These are phyloP conservation scores for Rousettus madagascariensis DNA, from an alignment of 2,797 vertebrate genomes.

Conservation along the genomic window DNA sequence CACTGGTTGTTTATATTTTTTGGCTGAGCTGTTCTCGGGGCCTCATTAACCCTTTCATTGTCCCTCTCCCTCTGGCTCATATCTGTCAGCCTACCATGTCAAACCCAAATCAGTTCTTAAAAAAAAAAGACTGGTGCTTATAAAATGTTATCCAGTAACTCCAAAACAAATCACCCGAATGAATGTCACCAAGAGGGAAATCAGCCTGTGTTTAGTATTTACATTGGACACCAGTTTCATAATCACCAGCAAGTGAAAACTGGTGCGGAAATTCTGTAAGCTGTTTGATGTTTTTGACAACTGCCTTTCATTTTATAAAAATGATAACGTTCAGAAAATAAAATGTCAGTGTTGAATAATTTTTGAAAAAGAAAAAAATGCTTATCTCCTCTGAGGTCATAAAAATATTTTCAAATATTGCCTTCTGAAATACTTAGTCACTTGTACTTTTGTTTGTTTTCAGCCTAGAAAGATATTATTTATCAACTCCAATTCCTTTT, in stretches of 20 bases:
- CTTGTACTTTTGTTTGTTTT: not conserved
- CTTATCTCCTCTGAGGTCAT: not conserved
- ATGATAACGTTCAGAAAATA: conserved; percentile 83
- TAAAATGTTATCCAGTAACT: conserved; percentile 65
- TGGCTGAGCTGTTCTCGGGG: too few species aligned
- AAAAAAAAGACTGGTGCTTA: conserved; percentile 54
- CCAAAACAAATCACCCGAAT: conserved; percentile 52
- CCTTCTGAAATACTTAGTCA: not conserved
- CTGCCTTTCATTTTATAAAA: conserved; percentile 85
- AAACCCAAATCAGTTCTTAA: conserved; percentile 63
- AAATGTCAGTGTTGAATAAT: conserved; percentile 49
- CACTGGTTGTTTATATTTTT: too few species aligned
- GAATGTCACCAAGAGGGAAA: conserved; percentile 72
- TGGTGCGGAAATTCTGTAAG: conserved; percentile 79
- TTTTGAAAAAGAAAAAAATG: not conserved
- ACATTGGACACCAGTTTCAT: conserved; percentile 68
- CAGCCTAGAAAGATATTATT: not conserved
- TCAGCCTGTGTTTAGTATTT: conserved; percentile 62
- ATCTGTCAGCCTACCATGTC: too few species aligned
- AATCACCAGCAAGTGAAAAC: conserved; percentile 67
- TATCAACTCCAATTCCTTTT: not conserved
- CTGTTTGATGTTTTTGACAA: conserved; percentile 85
- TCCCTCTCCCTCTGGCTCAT: too few species aligned
- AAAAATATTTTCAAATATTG: not conserved
- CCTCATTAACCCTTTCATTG: too few species aligned